Evolutionary conservation across 2,113 vertebrate species (phyloP).

Genomic region (Macheiramphus alcinus): DNA sequence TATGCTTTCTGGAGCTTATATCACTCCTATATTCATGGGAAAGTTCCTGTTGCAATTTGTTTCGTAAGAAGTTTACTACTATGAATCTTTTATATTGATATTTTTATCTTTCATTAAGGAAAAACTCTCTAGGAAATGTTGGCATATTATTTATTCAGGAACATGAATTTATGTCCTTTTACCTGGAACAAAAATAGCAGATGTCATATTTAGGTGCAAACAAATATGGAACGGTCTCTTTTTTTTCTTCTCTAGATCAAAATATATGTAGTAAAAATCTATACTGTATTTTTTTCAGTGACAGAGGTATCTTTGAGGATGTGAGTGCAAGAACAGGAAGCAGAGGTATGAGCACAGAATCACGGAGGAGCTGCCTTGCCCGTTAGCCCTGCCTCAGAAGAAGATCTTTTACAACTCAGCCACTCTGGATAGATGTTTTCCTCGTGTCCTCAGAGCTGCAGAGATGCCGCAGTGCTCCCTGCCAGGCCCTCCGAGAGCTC

Average conservation of each 20-base stretch:
- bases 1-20: neutral
- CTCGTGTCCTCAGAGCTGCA: accelerated
- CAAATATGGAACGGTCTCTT: neutral
- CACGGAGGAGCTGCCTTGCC: neutral
- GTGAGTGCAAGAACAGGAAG: neutral
- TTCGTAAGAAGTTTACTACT: neutral
- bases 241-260: neutral
- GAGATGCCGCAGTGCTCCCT: accelerated
- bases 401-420: neutral
- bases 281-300: neutral
- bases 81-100: neutral
- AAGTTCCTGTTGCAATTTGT: neutral
- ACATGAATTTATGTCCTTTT: neutral
- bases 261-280: neutral
- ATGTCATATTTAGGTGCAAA: neutral
- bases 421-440: accelerated
- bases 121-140: neutral
- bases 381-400: neutral
- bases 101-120: neutral
- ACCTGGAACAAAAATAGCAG: neutral
- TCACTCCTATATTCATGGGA: neutral
- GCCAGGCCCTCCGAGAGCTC: neutral
- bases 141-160: neutral
- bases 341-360: accelerated
- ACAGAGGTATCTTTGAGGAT: neutral